Conservation (phyloP, 2,113 vertebrate genomes). For the Lophius piscatorius region DNA sequence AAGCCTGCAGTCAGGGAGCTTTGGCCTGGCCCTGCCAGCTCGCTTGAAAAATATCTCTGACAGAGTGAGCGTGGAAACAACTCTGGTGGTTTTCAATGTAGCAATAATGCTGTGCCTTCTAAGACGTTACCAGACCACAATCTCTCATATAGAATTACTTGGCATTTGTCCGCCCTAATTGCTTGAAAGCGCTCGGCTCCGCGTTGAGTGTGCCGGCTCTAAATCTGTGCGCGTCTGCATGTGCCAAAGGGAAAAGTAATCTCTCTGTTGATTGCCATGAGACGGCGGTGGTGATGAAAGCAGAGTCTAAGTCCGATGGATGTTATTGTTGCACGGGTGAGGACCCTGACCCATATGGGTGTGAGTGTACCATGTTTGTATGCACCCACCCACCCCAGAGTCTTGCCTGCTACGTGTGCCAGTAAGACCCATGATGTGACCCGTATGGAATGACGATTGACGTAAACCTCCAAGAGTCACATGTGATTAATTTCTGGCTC, state of each 20-base stretch:
- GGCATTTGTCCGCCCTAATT: conserved; percentile 49
- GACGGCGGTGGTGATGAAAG: conserved; percentile 37
- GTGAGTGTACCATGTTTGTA: too few relatives aligned
- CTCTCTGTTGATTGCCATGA: conserved; percentile 22
- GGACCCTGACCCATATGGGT: conserved; percentile 10
- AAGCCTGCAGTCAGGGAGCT: too few relatives aligned
- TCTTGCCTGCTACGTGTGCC: not conserved
- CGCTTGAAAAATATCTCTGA: conserved; percentile 43
- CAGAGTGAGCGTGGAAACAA: conserved; percentile 51
- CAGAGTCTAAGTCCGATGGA: conserved; percentile 17
- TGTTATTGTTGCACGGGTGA: conserved; percentile 25
- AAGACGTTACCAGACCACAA: conserved; percentile 48
- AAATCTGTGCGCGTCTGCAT: conserved; percentile 25
- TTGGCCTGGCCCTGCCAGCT: conserved; percentile 3
- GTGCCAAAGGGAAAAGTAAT: conserved; percentile 37
- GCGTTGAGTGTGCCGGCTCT: conserved; percentile 22
- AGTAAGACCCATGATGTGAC: not conserved
- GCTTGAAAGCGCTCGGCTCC: conserved; percentile 25
- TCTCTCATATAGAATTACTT: conserved; percentile 56
- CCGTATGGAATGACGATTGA: not conserved
- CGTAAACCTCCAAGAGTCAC: not conserved
- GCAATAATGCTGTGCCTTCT: conserved; percentile 35
- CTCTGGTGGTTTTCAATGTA: conserved; percentile 51
- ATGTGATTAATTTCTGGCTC: conserved; percentile 14
- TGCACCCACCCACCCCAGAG: not conserved